Percentiles rank a stretch among this genome's conserved stretches.
Evolutionary conservation across 2,113 vertebrate genomes (phyloP).

Genomic region (Crocuta crocuta): DNA sequence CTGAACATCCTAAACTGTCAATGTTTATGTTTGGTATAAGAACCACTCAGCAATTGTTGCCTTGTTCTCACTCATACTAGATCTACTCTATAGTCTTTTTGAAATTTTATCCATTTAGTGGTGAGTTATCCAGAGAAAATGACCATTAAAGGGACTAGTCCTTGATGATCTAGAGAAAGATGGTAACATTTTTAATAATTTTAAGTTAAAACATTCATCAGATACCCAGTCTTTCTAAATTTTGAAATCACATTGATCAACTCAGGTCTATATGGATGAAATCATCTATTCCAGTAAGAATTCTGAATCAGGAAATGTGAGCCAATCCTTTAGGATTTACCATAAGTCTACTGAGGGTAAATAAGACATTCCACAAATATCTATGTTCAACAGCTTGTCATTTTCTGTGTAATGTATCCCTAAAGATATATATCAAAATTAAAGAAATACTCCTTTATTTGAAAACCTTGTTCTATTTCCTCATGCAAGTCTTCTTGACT

Average conservation of each 20-base stretch:
- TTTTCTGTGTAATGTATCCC: constrained; percentile 8
- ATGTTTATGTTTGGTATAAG: background rate
- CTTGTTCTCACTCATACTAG: background rate
- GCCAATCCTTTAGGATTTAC: background rate
- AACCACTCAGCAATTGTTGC: background rate
- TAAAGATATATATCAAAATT: background rate
- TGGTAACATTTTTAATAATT: constrained; percentile 21
- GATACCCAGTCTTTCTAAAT: background rate
- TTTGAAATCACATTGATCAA: background rate
- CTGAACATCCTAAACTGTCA: background rate
- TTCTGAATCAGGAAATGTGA: background rate
- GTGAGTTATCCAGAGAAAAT: background rate
- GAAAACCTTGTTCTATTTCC: constrained; percentile 29
- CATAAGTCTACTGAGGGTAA: background rate
- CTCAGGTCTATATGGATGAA: background rate
- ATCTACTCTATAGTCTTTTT: background rate
- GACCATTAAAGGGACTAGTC: background rate
- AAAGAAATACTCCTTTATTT: constrained; percentile 9
- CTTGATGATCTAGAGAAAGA: background rate
- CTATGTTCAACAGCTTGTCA: background rate
- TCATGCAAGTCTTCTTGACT: background rate
- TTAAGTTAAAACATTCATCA: constrained; percentile 23
- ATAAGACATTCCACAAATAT: background rate
- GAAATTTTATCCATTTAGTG: background rate
- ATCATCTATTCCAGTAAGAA: background rate